Base-by-base conservation (phyloP, 2,888 invertebrate species). In the Allygus modestus region DNA sequence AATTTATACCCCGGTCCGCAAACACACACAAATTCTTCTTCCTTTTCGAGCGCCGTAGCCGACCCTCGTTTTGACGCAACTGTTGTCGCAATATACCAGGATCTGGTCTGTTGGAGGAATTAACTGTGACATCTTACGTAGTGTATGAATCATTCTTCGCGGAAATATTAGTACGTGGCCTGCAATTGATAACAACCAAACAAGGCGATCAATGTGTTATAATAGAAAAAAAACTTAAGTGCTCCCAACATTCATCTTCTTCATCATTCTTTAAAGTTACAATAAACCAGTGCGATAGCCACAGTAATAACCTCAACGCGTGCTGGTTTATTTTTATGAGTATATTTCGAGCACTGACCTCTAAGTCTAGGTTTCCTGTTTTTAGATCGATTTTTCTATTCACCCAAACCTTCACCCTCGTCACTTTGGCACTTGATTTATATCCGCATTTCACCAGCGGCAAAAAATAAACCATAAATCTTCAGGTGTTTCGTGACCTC, bases 1-100 rank as follows among this genome's bases (percentile, higher is more conserved):
- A 51, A 77, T 77, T 77, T 77, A 77, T 77, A 15, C 51, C 77
- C 77, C 15, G 46, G 15, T 28, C 77, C 46, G 28, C 51, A 77
- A 77, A 77, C 77, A 77, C 23, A 7, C 43, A 28, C 77, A 26
- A 77, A 51, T 77, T 77, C 77, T 77, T 77, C 77, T 77, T 23
- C 77, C 77, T 77, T 46, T 77, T 28, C 12, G 51, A 41, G 77
- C 77, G 23, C 20, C 11, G 43, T 1, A 23, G 37, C 33, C 33
- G 23, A 28, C 31, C 69, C 58, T 23, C 20, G 58, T 69, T 61
- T 69, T 41, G 37, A 37, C 71, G 71, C 41, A 71, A 71, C 33
- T 61, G 5, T 61, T 61, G 61, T 23, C 61, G 61, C 23, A 28
- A 33, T 37, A 37, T 31, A 9, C 31, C n/a, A 12, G 31, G n/a